Percentiles rank a stretch among this genome's conserved stretches.
These are phyloP conservation scores for Lasioglossum vierecki DNA, from an alignment of 2,888 invertebrate genomes.

Conservation along the genomic window DNA sequence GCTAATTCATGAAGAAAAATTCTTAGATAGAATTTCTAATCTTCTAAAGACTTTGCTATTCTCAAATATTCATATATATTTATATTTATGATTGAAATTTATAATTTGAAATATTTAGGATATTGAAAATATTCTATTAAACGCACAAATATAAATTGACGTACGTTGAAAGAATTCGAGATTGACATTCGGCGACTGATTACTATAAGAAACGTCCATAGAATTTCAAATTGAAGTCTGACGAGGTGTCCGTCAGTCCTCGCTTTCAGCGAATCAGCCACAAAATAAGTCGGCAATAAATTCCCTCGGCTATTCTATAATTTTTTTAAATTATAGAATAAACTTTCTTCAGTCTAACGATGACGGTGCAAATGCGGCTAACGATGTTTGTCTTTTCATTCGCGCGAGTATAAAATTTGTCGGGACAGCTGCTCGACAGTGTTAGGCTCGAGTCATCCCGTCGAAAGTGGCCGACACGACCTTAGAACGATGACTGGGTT, in stretches of 20 bases:
- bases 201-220: neutral
- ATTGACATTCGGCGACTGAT: neutral
- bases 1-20: neutral
- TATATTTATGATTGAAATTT: too few species aligned
- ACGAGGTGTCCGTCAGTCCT: neutral
- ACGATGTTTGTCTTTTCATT: neutral
- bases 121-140: too few species aligned
- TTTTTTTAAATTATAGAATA: neutral
- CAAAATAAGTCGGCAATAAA: neutral
- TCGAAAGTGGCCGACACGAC: neutral
- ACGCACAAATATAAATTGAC: too few species aligned
- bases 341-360: neutral
- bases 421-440: neutral
- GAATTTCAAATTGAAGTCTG: neutral
- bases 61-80: too few species aligned
- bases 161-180: neutral
- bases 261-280: neutral
- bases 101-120: too few species aligned
- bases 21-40: neutral
- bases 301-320: neutral
- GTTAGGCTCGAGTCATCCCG: neutral
- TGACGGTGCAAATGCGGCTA: neutral
- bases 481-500: constrained; percentile 1
- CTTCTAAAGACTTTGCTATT: too few species aligned
- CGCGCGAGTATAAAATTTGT: neutral